Base-by-base conservation (phyloP, 2,888 invertebrate genomes). In the Ptychoptera albimana region DNA sequence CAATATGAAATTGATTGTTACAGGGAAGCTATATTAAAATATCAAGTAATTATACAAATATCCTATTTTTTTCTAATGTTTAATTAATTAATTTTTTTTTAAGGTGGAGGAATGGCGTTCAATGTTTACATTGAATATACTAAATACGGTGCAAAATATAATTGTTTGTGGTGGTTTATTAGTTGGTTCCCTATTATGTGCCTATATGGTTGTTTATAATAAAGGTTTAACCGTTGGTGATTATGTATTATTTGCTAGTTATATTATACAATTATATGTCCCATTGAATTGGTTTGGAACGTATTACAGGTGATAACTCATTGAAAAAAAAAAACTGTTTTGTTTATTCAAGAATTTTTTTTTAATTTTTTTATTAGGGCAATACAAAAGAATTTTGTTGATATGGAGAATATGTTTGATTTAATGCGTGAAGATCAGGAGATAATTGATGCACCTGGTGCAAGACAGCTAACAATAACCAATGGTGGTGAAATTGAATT, bases 371-470 rank as follows among this genome's bases (percentile, higher is more conserved):
- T n/a, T n/a, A n/a, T n/a, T 60, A 89, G 96, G 58, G 86, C 89
- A 45, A 94, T 97, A 47, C 97, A 97, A 61, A 91, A 88, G 69
- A 89, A 93, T 59, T 97, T 98, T 58, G 81, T 97, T 13, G 97
- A 98, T 59, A 97, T 97, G 97, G 97, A 98, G 66, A 97, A 97
- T 64, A 96, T 98, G 97, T 92, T 97, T 61, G 94, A 96, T 53
- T 66, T 98, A 49, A 71, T 98, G 56, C 75, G 82, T 35, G 88
- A 91, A 57, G 77, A 84, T 38, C 77, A 83, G 44, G 94, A 97
- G 69, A 78, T 96, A 16, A 71, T 77, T 3, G 93, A 97, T 66
- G 77, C 79, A 0, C 76, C 82, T 0, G 81, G 83, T 44, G 91
- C 93, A 8, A 74, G 75, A 0, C 75, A 77, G 0, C 62, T 96